Base-by-base conservation (phyloP, 2,888 invertebrate genomes). In the Callimorpha dominula region DNA sequence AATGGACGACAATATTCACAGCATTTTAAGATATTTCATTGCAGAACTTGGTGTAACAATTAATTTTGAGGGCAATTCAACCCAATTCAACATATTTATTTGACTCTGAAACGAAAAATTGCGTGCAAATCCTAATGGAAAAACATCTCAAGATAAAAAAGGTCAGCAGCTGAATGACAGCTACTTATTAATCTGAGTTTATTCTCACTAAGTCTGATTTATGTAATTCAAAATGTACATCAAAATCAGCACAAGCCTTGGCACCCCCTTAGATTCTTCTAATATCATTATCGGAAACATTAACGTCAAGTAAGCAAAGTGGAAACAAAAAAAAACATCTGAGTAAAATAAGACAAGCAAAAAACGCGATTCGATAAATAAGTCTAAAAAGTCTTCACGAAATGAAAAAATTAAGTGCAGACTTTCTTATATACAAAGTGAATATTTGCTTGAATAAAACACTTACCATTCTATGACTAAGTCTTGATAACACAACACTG, bases 391-490 rank as follows among this genome's bases (percentile, higher is more conserved):
- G 54, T n/a, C n/a, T 52, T 8, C n/a, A 3, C n/a, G 6, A 52
- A 52, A n/a, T n/a, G 8, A 8, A n/a, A n/a, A 8, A n/a, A 11
- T 57, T 11, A 11, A 12, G n/a, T 20, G 20, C 5, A 57, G 20
- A 57, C 12, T 20, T 57, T 57, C 57, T 11, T 20, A n/a, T 20
- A 57, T 57, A 20, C 57, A 57, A 57, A 31, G 31, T 31, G n/a
- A 67, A 49, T 31, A 15, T 57, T 42, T 60, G 49, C 15, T 60
- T 40, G 60, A 52, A 67, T 65, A 5, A 70, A n/a, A 49, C 6
- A 75, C 83, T 5, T 79, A 83, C 85, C 85, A 83, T 83, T 73
- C 73, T 84, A 73, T 42, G 52, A 67, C 64, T 62, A 57, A 14
- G n/a, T 15, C 49, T 15, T 72, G 15, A 49, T 20, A 67, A 52